Evolutionary conservation across 2,113 vertebrate species (phyloP).

Genomic region (Ceratotherium simum): DNA sequence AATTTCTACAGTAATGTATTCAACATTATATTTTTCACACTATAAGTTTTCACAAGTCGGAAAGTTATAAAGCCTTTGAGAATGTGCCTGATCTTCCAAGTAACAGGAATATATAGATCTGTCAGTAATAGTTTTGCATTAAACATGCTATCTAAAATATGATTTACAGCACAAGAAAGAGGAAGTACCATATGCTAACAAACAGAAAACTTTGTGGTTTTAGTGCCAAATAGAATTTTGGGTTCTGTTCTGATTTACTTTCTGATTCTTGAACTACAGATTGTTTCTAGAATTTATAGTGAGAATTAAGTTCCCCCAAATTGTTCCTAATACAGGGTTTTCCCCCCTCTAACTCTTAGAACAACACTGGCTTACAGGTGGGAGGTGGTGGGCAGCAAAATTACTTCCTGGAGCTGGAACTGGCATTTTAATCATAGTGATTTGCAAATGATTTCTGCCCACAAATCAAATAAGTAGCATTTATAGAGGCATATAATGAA

Average conservation of each 20-base stretch:
- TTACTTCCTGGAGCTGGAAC: neutral
- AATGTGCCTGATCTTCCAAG: neutral
- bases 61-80: neutral
- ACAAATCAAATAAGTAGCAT: neutral
- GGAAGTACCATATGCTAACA: neutral
- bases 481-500: neutral
- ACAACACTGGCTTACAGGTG: neutral
- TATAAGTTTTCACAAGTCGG: neutral
- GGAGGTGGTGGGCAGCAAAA: neutral
- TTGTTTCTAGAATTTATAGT: conserved; percentile 12
- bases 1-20: conserved; percentile 45
- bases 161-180: neutral
- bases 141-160: neutral
- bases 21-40: conserved; percentile 1
- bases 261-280: neutral
- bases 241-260: neutral
- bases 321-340: neutral
- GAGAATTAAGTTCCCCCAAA: neutral
- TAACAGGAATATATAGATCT: neutral
- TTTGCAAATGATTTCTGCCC: neutral
- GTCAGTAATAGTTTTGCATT: neutral
- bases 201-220: neutral
- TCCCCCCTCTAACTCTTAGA: neutral
- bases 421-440: neutral
- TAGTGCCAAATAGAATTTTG: neutral